Percentiles rank a stretch among this genome's conserved stretches.
Evolutionary conservation across 2,113 vertebrate species (phyloP).

Genomic region (Atrichornis clamosus): DNA sequence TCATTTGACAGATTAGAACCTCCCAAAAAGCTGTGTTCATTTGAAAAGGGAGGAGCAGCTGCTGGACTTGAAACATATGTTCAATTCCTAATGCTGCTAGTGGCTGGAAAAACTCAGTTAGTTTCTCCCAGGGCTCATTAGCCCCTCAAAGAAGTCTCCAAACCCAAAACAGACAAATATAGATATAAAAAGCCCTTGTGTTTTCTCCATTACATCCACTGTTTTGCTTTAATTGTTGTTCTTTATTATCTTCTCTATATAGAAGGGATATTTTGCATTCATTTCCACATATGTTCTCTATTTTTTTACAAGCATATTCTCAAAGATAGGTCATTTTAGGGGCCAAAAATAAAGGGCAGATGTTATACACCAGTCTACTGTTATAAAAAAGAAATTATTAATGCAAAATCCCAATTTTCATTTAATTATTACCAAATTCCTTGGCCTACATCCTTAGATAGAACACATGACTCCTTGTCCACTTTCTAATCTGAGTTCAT

Average conservation of each 20-base stretch:
- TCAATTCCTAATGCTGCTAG: background rate
- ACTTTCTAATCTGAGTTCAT: background rate
- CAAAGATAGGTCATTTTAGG: background rate
- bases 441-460: background rate
- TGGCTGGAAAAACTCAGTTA: background rate
- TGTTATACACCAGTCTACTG: background rate
- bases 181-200: background rate
- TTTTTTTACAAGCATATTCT: background rate
- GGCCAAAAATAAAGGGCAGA: background rate
- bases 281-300: background rate
- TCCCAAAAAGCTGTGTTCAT: background rate
- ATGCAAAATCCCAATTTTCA: background rate
- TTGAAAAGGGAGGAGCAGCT: conserved; percentile 10
- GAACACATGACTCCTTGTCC: background rate
- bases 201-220: background rate
- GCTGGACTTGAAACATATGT: conserved; percentile 20
- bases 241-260: background rate
- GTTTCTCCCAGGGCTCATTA: background rate
- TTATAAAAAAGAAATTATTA: background rate
- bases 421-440: background rate
- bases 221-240: background rate
- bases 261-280: rapidly evolving
- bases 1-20: background rate
- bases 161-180: background rate
- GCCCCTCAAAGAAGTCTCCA: background rate